Evolutionary conservation across 1,140 invertebrate species (phyloP).

Genomic region (Teleogryllus occipitalis): DNA sequence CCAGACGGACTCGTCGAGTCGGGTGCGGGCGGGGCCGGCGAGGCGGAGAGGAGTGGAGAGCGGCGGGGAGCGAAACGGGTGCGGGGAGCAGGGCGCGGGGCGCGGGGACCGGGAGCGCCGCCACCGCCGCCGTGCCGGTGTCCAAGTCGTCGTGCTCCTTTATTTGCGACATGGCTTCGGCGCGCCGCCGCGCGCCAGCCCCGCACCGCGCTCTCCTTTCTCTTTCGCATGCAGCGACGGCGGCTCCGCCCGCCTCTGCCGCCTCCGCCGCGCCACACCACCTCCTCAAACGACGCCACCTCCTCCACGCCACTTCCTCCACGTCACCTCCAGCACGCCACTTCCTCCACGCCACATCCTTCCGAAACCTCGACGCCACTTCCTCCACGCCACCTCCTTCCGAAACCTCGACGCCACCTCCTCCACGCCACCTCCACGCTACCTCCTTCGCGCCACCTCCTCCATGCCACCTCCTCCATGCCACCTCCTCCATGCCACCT

Average conservation of each 20-base stretch:
- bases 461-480: no score
- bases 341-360: neutral
- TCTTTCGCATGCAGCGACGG: neutral
- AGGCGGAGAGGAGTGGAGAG: neutral
- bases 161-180: neutral
- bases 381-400: neutral
- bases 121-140: neutral
- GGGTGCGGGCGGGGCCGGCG: neutral
- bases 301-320: neutral
- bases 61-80: neutral
- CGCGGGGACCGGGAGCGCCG: neutral
- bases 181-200: no score
- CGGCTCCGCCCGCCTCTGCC: neutral
- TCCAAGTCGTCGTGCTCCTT: slow-evolving; percentile 3
- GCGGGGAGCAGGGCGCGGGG: neutral
- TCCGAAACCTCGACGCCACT: no score
- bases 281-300: neutral
- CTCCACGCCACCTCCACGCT: no score
- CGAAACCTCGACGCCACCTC: no score
- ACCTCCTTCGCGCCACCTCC: no score
- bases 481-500: no score
- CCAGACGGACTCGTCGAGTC: neutral
- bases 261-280: neutral
- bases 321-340: neutral
- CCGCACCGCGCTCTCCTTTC: neutral